Conservation (phyloP, 2,797 vertebrate genomes). For the Chaetodon trifasciatus region DNA sequence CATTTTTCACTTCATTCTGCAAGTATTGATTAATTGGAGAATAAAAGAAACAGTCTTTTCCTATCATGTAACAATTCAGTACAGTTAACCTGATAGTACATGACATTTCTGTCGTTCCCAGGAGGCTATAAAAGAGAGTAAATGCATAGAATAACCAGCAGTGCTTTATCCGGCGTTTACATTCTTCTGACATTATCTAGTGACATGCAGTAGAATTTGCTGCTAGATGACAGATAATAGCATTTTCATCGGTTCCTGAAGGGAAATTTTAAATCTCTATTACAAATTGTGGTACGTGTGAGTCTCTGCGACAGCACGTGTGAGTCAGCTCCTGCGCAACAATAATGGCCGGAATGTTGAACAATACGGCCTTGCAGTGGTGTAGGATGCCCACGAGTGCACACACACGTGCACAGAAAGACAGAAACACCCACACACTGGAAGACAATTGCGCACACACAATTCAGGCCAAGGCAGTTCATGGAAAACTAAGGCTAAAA, state of each 20-base stretch:
- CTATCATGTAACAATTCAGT: constrained; percentile 16
- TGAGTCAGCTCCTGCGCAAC: constrained; percentile 21
- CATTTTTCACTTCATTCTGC: constrained; percentile 10
- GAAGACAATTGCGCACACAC: not conserved
- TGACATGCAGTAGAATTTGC: constrained; percentile 52
- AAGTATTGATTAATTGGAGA: constrained; percentile 44
- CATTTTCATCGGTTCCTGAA: constrained; percentile 34
- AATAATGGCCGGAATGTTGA: constrained; percentile 25
- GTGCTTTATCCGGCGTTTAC: constrained; percentile 48
- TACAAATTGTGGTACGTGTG: constrained; percentile 30
- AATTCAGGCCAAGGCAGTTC: not conserved
- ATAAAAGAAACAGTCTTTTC: constrained; percentile 35
- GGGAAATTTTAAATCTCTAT: constrained; percentile 44
- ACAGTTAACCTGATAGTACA: constrained; percentile 36
- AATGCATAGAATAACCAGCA: constrained; percentile 39
- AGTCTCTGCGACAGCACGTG: constrained; percentile 16
- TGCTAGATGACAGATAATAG: constrained; percentile 56
- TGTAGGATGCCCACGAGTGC: not conserved
- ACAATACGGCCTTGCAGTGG: not conserved
- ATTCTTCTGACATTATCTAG: constrained; percentile 62
- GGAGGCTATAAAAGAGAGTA: constrained; percentile 33
- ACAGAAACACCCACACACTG: not conserved
- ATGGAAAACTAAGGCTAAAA: constrained; percentile 40
- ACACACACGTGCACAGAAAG: not conserved
- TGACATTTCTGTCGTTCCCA: constrained; percentile 6